Evolutionary conservation across 2,888 invertebrate genomes (phyloP).

Genomic region (Herminia tarsipennalis): DNA sequence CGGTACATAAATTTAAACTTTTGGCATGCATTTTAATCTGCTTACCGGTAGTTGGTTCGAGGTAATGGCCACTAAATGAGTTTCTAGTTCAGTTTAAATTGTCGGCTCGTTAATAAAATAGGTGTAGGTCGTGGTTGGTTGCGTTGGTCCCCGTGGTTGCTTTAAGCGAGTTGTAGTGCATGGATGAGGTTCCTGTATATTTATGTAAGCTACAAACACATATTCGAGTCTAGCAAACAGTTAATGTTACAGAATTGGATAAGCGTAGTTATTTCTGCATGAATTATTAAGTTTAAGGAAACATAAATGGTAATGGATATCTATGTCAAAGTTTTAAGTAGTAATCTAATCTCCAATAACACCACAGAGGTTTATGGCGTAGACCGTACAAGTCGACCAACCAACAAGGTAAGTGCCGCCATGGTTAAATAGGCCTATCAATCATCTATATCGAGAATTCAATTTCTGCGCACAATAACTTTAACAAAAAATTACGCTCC

Average conservation of each 20-base stretch:
- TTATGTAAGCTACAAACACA: conserved; percentile 3
- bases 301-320: too few relatives aligned
- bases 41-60: conserved; percentile 71
- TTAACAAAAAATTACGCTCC: conserved; percentile 27
- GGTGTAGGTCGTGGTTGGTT: conserved; percentile 32
- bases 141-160: conserved; percentile 14
- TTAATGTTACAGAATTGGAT: conserved; percentile 8
- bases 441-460: conserved; percentile 19
- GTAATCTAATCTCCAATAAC: too few relatives aligned
- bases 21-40: conserved; percentile 80
- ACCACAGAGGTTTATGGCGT: too few relatives aligned
- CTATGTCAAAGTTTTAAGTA: too few relatives aligned
- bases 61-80: conserved; percentile 72
- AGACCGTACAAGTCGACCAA: too few relatives aligned
- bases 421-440: conserved; percentile 19
- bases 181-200: conserved; percentile 1
- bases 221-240: conserved; percentile 6
- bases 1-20: conserved; percentile 82
- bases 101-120: conserved; percentile 57
- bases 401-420: too few relatives aligned
- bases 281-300: too few relatives aligned
- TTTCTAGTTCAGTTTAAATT: conserved; percentile 62
- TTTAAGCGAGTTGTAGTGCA: conserved; percentile 27
- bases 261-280: background rate
- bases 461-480: conserved; percentile 27